phyloP scores from a whole-genome alignment of 2,888 invertebrate species.

The Mesodorylaimus sp. region DNA sequence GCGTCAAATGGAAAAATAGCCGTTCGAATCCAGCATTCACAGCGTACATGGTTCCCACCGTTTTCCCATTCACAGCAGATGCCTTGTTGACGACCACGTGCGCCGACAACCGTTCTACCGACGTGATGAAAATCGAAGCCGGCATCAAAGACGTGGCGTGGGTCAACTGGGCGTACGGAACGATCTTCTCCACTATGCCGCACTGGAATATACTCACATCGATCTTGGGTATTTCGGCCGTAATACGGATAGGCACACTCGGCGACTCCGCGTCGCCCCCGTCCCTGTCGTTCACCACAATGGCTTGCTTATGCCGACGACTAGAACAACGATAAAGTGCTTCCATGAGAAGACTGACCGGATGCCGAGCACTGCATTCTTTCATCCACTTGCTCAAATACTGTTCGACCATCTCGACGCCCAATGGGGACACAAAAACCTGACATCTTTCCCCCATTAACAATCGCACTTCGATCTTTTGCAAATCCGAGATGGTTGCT shows the following conservation, averaged over 20 bases:
- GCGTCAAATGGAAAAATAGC: too few species aligned
- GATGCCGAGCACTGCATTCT: slow-evolving; percentile 16
- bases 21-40: too few species aligned
- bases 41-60: too few species aligned
- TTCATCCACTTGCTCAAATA: slow-evolving; percentile 12
- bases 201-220: slow-evolving; percentile 14
- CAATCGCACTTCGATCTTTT: too few species aligned
- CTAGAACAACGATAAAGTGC: background rate
- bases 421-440: slow-evolving; percentile 21
- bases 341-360: slow-evolving; percentile 15
- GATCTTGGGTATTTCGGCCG: slow-evolving; percentile 9
- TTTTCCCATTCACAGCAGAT: too few species aligned
- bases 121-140: background rate
- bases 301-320: background rate
- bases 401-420: slow-evolving; percentile 18
- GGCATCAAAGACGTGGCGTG: background rate
- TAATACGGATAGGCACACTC: slow-evolving; percentile 6
- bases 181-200: slow-evolving; percentile 10
- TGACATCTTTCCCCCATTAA: too few species aligned
- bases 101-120: too few species aligned
- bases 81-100: too few species aligned
- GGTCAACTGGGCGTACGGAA: background rate
- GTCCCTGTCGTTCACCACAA: background rate
- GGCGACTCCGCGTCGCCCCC: background rate
- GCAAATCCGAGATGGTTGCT: too few species aligned